A percentile compares a stretch with the other conserved stretches of the same genome.
Evolutionary conservation across 2,888 invertebrate species (phyloP).

Genomic region (Eupithecia exiguata): DNA sequence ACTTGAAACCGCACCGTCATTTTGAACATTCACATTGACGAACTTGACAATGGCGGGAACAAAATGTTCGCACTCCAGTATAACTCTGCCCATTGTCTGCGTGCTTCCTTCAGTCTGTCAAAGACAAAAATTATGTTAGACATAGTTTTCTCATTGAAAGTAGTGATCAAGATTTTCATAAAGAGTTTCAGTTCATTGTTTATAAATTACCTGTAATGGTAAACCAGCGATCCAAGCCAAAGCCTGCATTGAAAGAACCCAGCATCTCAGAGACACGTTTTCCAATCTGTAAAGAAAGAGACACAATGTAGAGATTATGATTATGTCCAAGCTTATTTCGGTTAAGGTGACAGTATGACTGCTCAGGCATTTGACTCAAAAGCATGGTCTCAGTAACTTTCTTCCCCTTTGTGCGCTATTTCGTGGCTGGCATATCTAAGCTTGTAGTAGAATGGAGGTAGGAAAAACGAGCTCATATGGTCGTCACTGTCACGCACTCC

Average conservation of each 20-base stretch:
- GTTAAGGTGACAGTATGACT: not conserved
- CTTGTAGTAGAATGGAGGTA: no score
- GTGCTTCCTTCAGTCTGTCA: constrained; percentile 71
- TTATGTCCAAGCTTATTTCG: not conserved
- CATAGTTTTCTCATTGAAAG: not conserved
- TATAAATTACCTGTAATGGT: constrained; percentile 61
- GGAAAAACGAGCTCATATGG: no score
- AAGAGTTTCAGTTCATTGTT: no score
- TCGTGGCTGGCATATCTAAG: no score
- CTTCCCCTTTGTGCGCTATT: no score
- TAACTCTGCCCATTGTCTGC: constrained; percentile 85
- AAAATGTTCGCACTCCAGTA: constrained; percentile 86
- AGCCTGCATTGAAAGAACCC: constrained; percentile 91
- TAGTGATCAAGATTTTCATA: not conserved
- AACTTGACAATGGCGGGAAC: constrained; percentile 87
- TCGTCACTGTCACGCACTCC: no score
- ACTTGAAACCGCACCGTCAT: constrained; percentile 69
- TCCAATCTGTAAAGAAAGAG: constrained; percentile 63
- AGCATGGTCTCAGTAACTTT: no score
- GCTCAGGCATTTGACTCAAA: no score
- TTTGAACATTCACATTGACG: constrained; percentile 84
- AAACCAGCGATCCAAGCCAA: constrained; percentile 88
- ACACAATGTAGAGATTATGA: not conserved
- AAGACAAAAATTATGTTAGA: not conserved
- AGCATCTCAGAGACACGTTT: constrained; percentile 85